phyloP scores from a whole-genome alignment of 2,113 vertebrate genomes.

The Zingel zingel region DNA sequence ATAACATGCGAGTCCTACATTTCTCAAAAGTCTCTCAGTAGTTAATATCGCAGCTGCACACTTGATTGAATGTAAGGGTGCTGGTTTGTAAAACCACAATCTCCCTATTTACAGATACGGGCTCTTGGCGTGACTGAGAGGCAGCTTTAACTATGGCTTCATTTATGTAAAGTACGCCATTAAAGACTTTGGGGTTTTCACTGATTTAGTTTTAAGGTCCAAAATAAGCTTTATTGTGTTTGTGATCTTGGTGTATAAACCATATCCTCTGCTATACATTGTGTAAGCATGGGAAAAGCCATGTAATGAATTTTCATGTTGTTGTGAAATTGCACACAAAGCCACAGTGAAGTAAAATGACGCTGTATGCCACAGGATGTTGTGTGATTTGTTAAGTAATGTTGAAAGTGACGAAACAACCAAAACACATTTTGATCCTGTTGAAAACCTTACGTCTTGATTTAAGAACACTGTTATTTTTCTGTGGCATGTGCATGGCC shows the following conservation, averaged over 20 bases:
- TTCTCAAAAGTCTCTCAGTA: conserved; percentile 61
- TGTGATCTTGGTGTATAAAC: conserved; percentile 69
- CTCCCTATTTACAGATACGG: conserved; percentile 77
- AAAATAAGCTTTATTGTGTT: conserved; percentile 81
- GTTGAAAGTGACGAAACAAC: conserved; percentile 40
- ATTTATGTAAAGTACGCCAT: conserved; percentile 80
- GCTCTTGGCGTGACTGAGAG: conserved; percentile 74
- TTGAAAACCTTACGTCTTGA: conserved; percentile 10
- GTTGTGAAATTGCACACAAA: conserved; percentile 52
- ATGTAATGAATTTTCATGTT: conserved; percentile 18
- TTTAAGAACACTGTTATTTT: conserved; percentile 27
- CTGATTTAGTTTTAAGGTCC: conserved; percentile 72
- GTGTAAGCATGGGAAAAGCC: conserved; percentile 48
- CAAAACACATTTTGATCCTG: conserved; percentile 15
- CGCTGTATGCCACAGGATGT: conserved; percentile 56
- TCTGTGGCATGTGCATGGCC: conserved; percentile 2
- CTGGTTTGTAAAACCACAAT: conserved; percentile 70
- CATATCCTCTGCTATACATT: conserved; percentile 60
- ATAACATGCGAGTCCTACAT: conserved; percentile 66
- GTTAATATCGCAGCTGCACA: conserved; percentile 78
- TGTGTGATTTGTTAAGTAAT: conserved; percentile 51
- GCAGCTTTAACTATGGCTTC: conserved; percentile 69
- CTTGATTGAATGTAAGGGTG: conserved; percentile 59
- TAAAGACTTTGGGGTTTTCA: conserved; percentile 78
- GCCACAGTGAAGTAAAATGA: conserved; percentile 42